Conservation (phyloP, 2,888 invertebrate species). For the Thecophora atra region DNA sequence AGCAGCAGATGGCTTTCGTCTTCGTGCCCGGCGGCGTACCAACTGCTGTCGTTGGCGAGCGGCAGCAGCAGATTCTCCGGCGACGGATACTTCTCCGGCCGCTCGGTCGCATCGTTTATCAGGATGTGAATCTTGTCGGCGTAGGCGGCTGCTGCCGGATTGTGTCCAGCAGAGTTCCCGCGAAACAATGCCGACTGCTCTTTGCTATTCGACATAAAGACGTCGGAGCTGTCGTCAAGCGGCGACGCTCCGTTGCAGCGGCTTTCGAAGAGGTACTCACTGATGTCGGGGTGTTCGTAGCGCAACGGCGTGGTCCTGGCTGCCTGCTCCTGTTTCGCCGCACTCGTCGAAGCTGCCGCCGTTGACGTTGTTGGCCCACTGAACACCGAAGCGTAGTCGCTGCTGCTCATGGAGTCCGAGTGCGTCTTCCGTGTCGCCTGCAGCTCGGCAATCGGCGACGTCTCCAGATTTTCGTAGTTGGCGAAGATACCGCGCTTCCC, state of each 20-base stretch:
- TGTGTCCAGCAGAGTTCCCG: conserved; percentile 43
- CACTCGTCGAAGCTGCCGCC: conserved; percentile 26
- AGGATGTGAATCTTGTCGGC: conserved; percentile 53
- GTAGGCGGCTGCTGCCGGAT: conserved; percentile 36
- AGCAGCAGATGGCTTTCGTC: conserved; percentile 45
- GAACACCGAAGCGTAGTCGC: conserved; percentile 66
- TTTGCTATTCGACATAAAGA: conserved; percentile 41
- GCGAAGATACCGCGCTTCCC: conserved; percentile 21
- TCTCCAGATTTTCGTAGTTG: conserved; percentile 58
- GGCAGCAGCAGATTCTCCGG: conserved; percentile 24
- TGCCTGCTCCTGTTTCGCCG: conserved; percentile 6
- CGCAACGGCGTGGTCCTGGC: conserved; percentile 46
- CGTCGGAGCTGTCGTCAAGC: conserved; percentile 52
- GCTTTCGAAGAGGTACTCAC: conserved; percentile 59
- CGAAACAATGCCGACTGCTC: conserved; percentile 43
- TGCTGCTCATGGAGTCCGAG: conserved; percentile 65
- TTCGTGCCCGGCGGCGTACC: conserved; percentile 25
- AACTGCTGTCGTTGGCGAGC: conserved; percentile 5
- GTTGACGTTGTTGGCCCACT: conserved; percentile 55
- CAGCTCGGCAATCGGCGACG: conserved; percentile 49
- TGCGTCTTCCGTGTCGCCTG: conserved; percentile 28
- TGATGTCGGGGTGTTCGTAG: conserved; percentile 63
- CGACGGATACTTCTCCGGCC: conserved; percentile 38
- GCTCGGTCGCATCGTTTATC: conserved; percentile 52
- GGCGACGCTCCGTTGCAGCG: conserved; percentile 46